Base-by-base conservation (phyloP, 2,797 vertebrate species). In the Enoplosus armatus region DNA sequence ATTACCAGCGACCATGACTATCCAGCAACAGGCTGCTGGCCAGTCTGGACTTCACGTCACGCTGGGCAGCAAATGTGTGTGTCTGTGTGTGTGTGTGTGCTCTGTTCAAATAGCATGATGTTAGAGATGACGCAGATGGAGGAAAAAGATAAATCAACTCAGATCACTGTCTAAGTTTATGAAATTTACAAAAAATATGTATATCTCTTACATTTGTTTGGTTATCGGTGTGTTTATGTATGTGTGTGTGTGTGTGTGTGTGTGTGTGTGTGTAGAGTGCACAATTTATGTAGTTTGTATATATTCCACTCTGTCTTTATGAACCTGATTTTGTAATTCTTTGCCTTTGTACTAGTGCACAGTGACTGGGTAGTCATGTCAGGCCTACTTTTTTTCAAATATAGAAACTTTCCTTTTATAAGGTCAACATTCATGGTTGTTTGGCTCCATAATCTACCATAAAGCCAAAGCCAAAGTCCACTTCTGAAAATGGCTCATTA, bases 401-500 rank as follows among this genome's bases (percentile, higher is more conserved):
- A 55, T 61, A 90, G 70, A 86, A 80, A 77, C 83, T 84, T 83
- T 85, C 75, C 83, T 87, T 93, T 92, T 90, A 92, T 93, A 93
- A 93, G 93, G 92, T 92, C 92, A 93, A 90, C 90, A 75, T 91
- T 90, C 88, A 87, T 87, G 90, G 74, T 77, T 85, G 85, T 95
- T 94, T 93, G 90, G 92, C 91, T 95, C 91, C 83, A 80, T 95
- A 95, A 88, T 95, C 96, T 94, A 91, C 94, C 90, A 93, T 92
- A 87, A 94, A 75, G 61, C 79, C 72, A 83, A 91, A 94, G 93
- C 92, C 90, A 95, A 95, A 96, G 93, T 96, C 95, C 96, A 94
- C 95, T 97, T 96, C 96, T 95, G 95, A 97, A 98, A 98, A 97
- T 96, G 96, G 96, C 95, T 97, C 96, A 97, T 98, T 97, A 97